Percentiles rank a stretch among this genome's conserved stretches.
These are phyloP conservation scores for Andrena bicolor DNA, from an alignment of 2,888 invertebrate species.

Conservation along the genomic window DNA sequence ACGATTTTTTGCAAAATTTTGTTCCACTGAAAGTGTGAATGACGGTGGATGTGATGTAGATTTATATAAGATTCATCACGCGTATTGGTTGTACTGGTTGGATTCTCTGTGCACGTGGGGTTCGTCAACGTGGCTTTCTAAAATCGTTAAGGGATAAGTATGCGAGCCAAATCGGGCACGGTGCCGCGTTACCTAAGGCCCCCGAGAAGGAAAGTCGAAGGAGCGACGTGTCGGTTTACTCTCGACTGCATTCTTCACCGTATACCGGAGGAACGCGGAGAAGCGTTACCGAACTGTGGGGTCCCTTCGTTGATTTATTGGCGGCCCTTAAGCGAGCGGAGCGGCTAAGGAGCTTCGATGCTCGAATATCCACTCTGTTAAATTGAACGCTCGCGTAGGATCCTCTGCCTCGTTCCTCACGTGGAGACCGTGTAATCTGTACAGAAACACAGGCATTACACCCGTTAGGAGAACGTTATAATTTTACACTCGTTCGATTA, in stretches of 20 bases:
- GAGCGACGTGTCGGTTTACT: constrained; percentile 22
- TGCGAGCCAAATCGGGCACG: constrained; percentile 36
- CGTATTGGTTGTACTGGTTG: not conserved
- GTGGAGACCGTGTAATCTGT: too few species aligned
- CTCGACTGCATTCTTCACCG: constrained; percentile 33
- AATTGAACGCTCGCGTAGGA: not conserved
- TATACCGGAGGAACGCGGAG: not conserved
- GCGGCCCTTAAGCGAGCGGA: constrained; percentile 6
- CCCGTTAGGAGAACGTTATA: too few species aligned
- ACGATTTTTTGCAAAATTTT: too few species aligned
- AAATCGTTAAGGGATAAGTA: constrained; percentile 48
- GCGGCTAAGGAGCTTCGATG: not conserved
- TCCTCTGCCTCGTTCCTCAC: not conserved
- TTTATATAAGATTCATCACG: too few species aligned
- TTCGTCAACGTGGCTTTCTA: constrained; percentile 49
- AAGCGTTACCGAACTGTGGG: constrained; percentile 28
- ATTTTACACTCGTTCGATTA: too few species aligned
- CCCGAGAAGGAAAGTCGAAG: constrained; percentile 38
- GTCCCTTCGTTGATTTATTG: constrained; percentile 28
- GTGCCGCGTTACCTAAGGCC: constrained; percentile 31
- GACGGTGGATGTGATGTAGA: too few species aligned
- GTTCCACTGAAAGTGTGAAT: not conserved
- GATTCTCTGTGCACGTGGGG: constrained; percentile 32
- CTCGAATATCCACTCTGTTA: not conserved
- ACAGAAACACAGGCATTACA: too few species aligned